phyloP scores from a whole-genome alignment of 2,113 vertebrate species.

The Corynorhinus townsendii region DNA sequence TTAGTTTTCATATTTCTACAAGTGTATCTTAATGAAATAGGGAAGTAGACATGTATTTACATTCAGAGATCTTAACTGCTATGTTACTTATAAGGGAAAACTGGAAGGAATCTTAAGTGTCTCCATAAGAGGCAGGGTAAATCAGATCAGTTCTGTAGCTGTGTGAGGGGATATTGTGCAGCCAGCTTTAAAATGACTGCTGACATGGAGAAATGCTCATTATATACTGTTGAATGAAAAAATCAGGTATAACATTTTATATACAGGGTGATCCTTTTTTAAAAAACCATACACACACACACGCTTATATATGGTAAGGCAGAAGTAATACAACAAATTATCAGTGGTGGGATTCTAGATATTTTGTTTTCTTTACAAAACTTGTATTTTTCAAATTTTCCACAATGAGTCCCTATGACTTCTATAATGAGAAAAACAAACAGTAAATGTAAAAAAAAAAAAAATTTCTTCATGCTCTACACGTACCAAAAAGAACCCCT shows the following conservation, averaged over 20 bases:
- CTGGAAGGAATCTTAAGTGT: constrained; percentile 24
- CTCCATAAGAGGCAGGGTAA: not conserved
- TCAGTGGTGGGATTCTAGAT: constrained; percentile 11
- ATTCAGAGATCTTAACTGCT: constrained; percentile 23
- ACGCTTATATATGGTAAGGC: not conserved
- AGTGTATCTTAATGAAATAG: constrained; percentile 13
- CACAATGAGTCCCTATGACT: not conserved
- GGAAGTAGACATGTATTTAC: constrained; percentile 21
- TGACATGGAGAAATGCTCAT: not conserved
- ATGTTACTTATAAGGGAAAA: not conserved
- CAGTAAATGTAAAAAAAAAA: constrained; percentile 34
- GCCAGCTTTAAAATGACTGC: constrained; percentile 20
- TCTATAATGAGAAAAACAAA: constrained; percentile 13
- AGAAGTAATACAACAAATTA: not conserved
- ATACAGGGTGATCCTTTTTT: not conserved
- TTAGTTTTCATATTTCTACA: constrained; percentile 40
- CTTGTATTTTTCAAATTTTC: constrained; percentile 6
- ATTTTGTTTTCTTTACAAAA: constrained; percentile 42
- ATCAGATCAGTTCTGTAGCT: not conserved
- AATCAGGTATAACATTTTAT: not conserved
- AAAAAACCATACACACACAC: not conserved
- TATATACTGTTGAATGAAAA: not conserved
- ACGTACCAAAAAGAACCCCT: not conserved
- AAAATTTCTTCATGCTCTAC: not conserved
- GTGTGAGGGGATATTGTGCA: not conserved